A percentile compares a stretch with the other conserved stretches of the same genome.
These are phyloP conservation scores for Pogonocichla stellata DNA, from an alignment of 2,113 vertebrate species.

Conservation along the genomic window DNA sequence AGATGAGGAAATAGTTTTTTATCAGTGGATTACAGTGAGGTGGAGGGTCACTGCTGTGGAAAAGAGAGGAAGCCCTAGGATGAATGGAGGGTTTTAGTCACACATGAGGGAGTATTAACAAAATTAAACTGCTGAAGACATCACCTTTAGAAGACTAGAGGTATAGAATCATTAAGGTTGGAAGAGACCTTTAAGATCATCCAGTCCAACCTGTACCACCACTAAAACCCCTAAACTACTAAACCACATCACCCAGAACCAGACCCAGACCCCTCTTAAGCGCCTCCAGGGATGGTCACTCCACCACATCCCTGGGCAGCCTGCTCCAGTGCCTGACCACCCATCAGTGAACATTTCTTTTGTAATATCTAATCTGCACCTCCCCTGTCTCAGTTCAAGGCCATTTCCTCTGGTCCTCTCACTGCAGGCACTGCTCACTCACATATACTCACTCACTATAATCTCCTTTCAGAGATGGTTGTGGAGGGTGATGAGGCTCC, in stretches of 20 bases:
- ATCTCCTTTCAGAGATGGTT: not conserved
- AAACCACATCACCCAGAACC: not conserved
- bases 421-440: fast-evolving
- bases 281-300: too few relatives aligned
- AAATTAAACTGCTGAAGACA: not conserved
- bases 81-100: not conserved
- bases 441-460: too few relatives aligned
- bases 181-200: not conserved
- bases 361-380: not conserved
- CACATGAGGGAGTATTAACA: not conserved
- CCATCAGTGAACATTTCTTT: not conserved
- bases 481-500: too few relatives aligned
- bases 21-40: not conserved
- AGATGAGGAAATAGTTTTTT: not conserved
- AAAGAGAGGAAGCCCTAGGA: not conserved
- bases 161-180: not conserved
- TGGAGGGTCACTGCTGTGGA: not conserved
- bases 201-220: not conserved
- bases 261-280: not conserved
- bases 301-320: not conserved
- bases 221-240: not conserved
- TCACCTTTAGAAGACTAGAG: not conserved
- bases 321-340: not conserved
- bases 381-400: not conserved
- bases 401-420: not conserved